Evolutionary conservation across 2,113 vertebrate species (phyloP), one percentile per base, ranked within the genome.

Genomic region (Strix uralensis): DNA sequence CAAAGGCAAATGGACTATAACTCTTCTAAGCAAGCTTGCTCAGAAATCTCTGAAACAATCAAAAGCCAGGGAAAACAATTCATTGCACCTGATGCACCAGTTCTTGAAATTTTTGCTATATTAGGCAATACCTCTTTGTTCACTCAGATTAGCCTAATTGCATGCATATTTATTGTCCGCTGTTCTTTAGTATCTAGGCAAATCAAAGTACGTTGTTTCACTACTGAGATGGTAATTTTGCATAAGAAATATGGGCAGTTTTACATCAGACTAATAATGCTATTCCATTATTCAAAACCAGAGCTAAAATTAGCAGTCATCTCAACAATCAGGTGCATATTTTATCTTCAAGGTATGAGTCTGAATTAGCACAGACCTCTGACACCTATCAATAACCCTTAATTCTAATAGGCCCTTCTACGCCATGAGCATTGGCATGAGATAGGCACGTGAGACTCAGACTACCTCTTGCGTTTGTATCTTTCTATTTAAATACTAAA

Each of bases 211-310:
- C 54, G 34, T n/a, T 86, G 21, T 62, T 94, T 91, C 71, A 40
- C 72, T 79, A 65, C 36, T 1, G 5, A 87, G 81, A 20, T 38
- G 44, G 51, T 47, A 55, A 63, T 94, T 95, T 86, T 94, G 89
- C 85, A 62, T 95, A 38, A 61, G 62, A 90, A 94, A 91, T 84
- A 67, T 7, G 65, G 62, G 26, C 65, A 77, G 54, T 49, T 96
- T 90, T 90, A 59, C 69, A 92, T 91, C 81, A 86, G 73, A 46
- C 55, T 70, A 81, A 88, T 92, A 94, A 93, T 8, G 3, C 57
- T 85, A 40, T 93, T 91, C 72, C 81, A 90, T 97, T 96, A 96
- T 97, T 94, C 92, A 97, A 91, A 66, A 81, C 55, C 61, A 70
- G 93, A 73, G 75, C 70, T 93, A 97, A 92, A 91, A 86, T 95